Percentiles rank a stretch among this genome's conserved stretches.
phyloP scores from a whole-genome alignment of 92 coral and sea anemone species.

The Bergia sp. region DNA sequence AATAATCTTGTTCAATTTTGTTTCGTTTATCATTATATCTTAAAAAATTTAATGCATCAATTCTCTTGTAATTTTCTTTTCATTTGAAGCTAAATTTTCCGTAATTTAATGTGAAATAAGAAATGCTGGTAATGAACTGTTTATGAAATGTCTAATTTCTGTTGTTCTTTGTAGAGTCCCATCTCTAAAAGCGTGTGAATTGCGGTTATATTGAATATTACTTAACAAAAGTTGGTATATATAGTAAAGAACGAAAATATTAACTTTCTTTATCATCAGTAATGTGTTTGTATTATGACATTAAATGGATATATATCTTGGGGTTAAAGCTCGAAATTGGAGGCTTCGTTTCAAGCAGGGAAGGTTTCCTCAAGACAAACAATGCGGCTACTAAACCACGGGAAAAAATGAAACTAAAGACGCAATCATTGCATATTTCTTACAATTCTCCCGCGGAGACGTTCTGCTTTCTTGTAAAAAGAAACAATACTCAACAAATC shows the following conservation, averaged over 20 bases:
- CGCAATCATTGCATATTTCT: not conserved
- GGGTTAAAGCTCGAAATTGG: slow-evolving; percentile 11
- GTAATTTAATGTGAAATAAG: slow-evolving; percentile 33
- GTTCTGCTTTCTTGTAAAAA: not conserved
- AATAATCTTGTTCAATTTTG: slow-evolving; percentile 10
- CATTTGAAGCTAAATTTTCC: slow-evolving; percentile 13
- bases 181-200: slow-evolving; percentile 7
- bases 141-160: slow-evolving; percentile 24
- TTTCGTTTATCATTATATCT: slow-evolving; percentile 34
- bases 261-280: slow-evolving; percentile 55
- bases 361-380: slow-evolving; percentile 6
- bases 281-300: slow-evolving; percentile 39
- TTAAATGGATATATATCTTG: slow-evolving; percentile 37
- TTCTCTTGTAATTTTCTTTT: slow-evolving; percentile 23
- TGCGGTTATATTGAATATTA: slow-evolving; percentile 43
- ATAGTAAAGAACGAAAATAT: slow-evolving; percentile 57
- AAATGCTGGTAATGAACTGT: slow-evolving; percentile 36
- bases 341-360: slow-evolving; percentile 3
- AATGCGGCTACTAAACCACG: not conserved
- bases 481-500: not conserved
- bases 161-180: slow-evolving; percentile 6
- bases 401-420: not conserved
- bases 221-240: slow-evolving; percentile 79
- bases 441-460: not conserved
- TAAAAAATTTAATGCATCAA: slow-evolving; percentile 27